These are phyloP conservation scores for Leptocoma aspasia DNA, from an alignment of 2,113 vertebrate species.

Conservation along the genomic window DNA sequence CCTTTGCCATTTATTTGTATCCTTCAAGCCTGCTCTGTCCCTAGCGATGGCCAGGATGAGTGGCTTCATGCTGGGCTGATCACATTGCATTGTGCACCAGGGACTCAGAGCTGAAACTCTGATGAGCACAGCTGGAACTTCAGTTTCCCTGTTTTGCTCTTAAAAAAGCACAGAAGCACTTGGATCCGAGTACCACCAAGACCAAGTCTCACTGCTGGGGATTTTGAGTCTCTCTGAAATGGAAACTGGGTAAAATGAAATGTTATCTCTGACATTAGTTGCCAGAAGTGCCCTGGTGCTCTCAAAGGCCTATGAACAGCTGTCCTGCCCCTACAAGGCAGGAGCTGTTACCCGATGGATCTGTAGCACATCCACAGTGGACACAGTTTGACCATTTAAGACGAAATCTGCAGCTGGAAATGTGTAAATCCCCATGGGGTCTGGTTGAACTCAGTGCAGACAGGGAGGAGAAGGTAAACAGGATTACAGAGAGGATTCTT, in stretches of 20 bases:
- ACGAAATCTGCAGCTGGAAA: background rate
- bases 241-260: background rate
- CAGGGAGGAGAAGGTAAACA: background rate
- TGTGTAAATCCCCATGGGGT: background rate
- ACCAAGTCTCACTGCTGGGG: background rate
- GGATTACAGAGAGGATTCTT: background rate
- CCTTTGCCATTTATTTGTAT: background rate
- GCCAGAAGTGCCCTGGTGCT: background rate
- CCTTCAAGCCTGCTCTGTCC: accelerated
- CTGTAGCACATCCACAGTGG: accelerated
- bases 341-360: accelerated
- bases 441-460: background rate
- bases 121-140: background rate
- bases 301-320: background rate
- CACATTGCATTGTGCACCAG: accelerated
- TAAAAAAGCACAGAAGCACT: background rate
- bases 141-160: background rate
- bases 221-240: background rate
- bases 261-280: background rate
- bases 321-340: background rate
- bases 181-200: background rate
- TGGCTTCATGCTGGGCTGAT: background rate
- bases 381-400: background rate
- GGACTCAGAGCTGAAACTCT: background rate
- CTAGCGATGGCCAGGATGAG: background rate